These are phyloP conservation scores for Harlomillsia oculata DNA, from an alignment of 1,140 invertebrate genomes.

Conservation along the genomic window DNA sequence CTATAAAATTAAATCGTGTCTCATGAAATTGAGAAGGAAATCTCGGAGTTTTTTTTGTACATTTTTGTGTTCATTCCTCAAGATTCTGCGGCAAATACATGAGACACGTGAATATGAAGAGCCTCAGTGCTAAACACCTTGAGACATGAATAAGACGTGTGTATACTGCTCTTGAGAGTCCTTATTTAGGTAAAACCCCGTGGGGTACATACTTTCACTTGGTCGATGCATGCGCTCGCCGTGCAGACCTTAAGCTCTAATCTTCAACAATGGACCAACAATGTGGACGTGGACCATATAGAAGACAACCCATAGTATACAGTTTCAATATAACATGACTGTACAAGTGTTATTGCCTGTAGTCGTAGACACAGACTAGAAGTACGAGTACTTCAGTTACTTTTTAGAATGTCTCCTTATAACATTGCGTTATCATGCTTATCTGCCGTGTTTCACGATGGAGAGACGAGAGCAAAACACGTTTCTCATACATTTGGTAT, in stretches of 20 bases:
- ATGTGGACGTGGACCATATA: too few species aligned
- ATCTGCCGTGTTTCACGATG: too few species aligned
- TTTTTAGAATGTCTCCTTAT: too few species aligned
- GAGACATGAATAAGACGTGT: neutral
- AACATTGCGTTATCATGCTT: too few species aligned
- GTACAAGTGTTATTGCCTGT: neutral
- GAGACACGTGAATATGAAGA: too few species aligned
- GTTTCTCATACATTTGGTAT: too few species aligned
- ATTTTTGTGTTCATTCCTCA: neutral
- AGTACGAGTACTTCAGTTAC: too few species aligned
- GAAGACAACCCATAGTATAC: too few species aligned
- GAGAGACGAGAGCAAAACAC: too few species aligned
- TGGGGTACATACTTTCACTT: constrained; percentile 8
- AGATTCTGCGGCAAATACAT: too few species aligned
- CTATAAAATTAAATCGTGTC: neutral
- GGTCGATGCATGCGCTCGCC: neutral
- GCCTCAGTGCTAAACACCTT: too few species aligned
- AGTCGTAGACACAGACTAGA: neutral
- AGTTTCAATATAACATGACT: neutral
- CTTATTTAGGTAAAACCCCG: constrained; percentile 25
- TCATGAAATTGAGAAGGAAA: neutral
- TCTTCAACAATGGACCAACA: constrained; percentile 1
- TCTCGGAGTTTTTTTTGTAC: neutral
- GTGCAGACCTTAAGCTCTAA: neutral
- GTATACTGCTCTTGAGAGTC: constrained; percentile 21